phyloP scores from a whole-genome alignment of 2,888 invertebrate species.

The Drosophila paucipuncta region DNA sequence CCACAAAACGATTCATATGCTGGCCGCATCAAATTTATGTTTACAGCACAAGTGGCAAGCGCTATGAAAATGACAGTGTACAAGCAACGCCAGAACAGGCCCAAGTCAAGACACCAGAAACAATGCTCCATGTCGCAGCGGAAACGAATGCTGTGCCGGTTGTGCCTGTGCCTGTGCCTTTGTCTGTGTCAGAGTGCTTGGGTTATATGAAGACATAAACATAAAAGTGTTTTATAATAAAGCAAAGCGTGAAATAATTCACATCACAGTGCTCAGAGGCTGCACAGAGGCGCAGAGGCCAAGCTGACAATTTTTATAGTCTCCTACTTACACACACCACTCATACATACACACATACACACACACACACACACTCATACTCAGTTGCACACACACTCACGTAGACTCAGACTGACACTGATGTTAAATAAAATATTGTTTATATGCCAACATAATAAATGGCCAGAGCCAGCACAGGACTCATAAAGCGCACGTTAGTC shows the following conservation, averaged over 20 bases:
- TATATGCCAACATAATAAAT: constrained; percentile 79
- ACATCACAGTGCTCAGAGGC: constrained; percentile 54
- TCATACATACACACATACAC: neutral
- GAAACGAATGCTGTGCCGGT: constrained; percentile 52
- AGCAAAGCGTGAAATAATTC: constrained; percentile 81
- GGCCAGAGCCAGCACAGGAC: constrained; percentile 60
- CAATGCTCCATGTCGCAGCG: constrained; percentile 72
- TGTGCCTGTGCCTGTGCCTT: neutral
- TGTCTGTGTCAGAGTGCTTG: constrained; percentile 67
- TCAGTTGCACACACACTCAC: neutral
- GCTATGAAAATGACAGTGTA: constrained; percentile 63
- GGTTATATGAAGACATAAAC: constrained; percentile 79
- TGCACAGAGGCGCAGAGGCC: constrained; percentile 51
- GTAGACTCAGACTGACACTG: constrained; percentile 59
- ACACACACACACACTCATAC: neutral
- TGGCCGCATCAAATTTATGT: constrained; percentile 76
- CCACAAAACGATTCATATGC: constrained; percentile 53
- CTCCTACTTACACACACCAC: constrained; percentile 32
- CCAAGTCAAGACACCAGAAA: constrained; percentile 41
- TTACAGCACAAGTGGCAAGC: constrained; percentile 71
- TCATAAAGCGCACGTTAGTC: constrained; percentile 67
- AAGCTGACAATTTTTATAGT: constrained; percentile 81
- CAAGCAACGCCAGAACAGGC: constrained; percentile 15
- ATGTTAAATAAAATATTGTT: constrained; percentile 82
- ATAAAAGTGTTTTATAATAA: constrained; percentile 82